Evolutionary conservation across 1,140 invertebrate species (phyloP), one percentile per base, ranked within the genome.

Genomic region (Dysdera silvatica): DNA sequence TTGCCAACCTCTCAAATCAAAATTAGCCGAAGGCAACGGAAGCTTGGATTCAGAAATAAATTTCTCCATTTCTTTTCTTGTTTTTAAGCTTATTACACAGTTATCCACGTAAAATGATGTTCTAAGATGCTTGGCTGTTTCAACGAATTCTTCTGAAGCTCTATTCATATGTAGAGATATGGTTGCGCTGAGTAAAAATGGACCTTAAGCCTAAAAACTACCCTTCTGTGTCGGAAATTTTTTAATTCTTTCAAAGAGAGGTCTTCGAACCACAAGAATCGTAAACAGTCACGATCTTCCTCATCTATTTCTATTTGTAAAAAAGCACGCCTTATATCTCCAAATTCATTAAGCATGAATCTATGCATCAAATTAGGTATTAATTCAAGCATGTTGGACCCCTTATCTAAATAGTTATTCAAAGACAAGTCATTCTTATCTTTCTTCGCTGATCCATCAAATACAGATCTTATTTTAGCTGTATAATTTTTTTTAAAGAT

Each of bases 31-130:
- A 24, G 37, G 4, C 23, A 55, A 31, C 14, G 48, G 47, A 3
- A 48, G 26, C 48, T 54, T 23, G 3, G 60, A 54, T 47, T 54
- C 41, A 2, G 28, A 10, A 2, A 55, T 37, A 35, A 62, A 55
- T 12, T 47, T 35, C 14, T n/a, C 10, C 14, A 48, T 35, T 48
- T 54, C 60, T 24, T 7, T 28, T 20, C 48, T 43, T 12, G 29
- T 26, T 28, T 47, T 18, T 35, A 54, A 8, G 20, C 37, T 54
- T 7, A 43, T 37, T 12, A 62, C 40, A 48, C 52, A 62, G n/a
- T 62, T 62, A 37, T 62, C 41, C 0, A 62, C 31, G 23, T 62
- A 48, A 55, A 62, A 62, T 12, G 52, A 24, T n/a, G 12, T 33
- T 18, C 8, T 37, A 7, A 62, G 31, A 35, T 52, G 47, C 1